Evolutionary conservation across 2,888 invertebrate genomes (phyloP), one percentile per base, ranked within the genome.

Genomic region (Ceratothoa steindachneri): DNA sequence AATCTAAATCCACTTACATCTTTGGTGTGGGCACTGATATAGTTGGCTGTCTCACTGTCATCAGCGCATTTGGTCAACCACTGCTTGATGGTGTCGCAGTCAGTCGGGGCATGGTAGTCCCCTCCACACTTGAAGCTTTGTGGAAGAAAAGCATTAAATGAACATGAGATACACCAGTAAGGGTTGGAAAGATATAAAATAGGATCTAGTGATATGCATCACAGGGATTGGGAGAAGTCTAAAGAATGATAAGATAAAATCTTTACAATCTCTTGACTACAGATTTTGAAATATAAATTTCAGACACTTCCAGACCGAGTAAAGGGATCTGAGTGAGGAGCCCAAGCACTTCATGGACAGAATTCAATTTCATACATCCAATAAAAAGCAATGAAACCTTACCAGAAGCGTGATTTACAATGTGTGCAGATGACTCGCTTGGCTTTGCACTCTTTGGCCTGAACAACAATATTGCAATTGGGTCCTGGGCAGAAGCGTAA

Each of bases 51-150:
- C 87, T 99, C 99, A 77, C 97, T 97, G 86, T 99, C 99, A 86
- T 99, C 99, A 69, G 97, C 97, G 86, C 99, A 99, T 86, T 99
- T 99, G n/a, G 96, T 97, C 77, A 98, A 87, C 99, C 99, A 99
- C 82, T 93, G 93, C 83, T 92, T 93, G 81, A 99, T 98, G 41
- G 95, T 92, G 80, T 90, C 88, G 85, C 99, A 99, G 85, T 96
- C 95, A 2, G 98, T 97, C 29, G 99, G 99, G 28, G 98, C 98
- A 85, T 99, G 99, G 85, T 99, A 99, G 81, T 97, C 95, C 83
- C 92, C 92, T 79, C 97, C 96, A 86, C 99, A 99, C 80, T 91
- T 91, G 84, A 93, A 90, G 84, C 89, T 89, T n/a, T n/a, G n/a
- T n/a, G n/a, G n/a, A n/a, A n/a, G n/a, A n/a, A n/a, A n/a, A n/a